A percentile compares a stretch with the other conserved stretches of the same genome.
These are phyloP conservation scores for Channallabes apus DNA, from an alignment of 2,797 vertebrate species.

Conservation along the genomic window DNA sequence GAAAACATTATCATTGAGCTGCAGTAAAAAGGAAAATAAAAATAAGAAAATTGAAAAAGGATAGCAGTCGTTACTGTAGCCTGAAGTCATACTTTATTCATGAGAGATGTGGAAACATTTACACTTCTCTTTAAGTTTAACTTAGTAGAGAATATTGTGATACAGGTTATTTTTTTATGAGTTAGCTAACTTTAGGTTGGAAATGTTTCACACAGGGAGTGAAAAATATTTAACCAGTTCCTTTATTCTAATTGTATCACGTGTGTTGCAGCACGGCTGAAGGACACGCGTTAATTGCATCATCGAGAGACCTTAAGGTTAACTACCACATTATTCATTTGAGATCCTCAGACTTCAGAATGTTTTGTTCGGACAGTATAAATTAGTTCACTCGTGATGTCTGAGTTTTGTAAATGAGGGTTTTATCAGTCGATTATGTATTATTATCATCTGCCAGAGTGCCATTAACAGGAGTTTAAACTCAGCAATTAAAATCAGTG, in stretches of 20 bases:
- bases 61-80: not conserved
- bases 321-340: not conserved
- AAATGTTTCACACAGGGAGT: not conserved
- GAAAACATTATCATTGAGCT: not conserved
- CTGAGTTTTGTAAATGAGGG: not conserved
- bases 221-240: not conserved
- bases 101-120: not conserved
- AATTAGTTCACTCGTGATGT: not conserved
- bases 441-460: not conserved
- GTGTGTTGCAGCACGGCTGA: not conserved
- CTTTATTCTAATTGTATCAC: not conserved
- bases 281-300: not conserved
- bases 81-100: not conserved
- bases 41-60: not conserved
- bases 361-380: not conserved
- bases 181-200: not conserved
- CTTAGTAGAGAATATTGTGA: not conserved
- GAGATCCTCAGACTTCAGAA: not conserved
- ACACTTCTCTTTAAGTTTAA: not conserved
- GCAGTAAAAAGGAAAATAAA: not conserved
- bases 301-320: not conserved
- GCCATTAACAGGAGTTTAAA: not conserved
- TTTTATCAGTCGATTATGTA: not conserved
- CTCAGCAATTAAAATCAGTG: not conserved
- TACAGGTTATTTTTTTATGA: not conserved